A percentile compares a stretch with the other conserved stretches of the same genome.
phyloP scores from a whole-genome alignment of 92 coral and sea anemone species.

The Umimayanthus kanabou region DNA sequence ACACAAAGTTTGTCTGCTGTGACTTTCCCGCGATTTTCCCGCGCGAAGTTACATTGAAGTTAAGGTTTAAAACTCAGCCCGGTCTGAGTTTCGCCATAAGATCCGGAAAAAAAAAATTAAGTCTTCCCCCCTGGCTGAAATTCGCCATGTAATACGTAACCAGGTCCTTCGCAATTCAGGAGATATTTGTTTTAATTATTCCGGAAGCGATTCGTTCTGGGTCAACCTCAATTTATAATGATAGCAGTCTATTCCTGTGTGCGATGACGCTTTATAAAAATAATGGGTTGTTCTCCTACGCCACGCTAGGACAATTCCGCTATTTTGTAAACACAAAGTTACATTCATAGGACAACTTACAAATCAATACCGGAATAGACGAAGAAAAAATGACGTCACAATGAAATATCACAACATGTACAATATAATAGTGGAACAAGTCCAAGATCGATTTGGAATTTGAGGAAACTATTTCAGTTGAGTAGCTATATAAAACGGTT shows the following conservation, averaged over 20 bases:
- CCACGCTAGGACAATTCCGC: not conserved
- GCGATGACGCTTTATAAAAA: not conserved
- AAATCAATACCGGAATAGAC: conserved; percentile 18
- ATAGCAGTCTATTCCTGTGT: not conserved
- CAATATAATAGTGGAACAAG: conserved; percentile 41
- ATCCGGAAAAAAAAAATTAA: too few species aligned
- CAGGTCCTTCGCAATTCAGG: too few species aligned
- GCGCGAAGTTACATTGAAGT: too few species aligned
- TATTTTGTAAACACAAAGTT: not conserved
- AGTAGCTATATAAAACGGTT: not conserved
- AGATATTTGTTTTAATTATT: too few species aligned
- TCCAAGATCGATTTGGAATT: not conserved
- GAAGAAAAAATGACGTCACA: conserved; percentile 17
- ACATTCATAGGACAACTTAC: not conserved
- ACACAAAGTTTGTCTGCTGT: too few species aligned
- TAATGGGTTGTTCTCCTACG: not conserved
- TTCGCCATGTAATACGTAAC: too few species aligned
- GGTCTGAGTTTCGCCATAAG: too few species aligned
- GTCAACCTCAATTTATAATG: not conserved
- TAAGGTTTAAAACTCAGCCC: too few species aligned
- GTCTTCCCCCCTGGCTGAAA: too few species aligned
- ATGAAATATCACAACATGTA: not conserved
- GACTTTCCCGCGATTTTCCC: too few species aligned
- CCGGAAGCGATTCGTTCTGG: not conserved
- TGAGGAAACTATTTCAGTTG: not conserved